Percentiles rank a stretch among this genome's conserved stretches.
Evolutionary conservation across 2,888 invertebrate species (phyloP).

Genomic region (Cepaea hortensis): DNA sequence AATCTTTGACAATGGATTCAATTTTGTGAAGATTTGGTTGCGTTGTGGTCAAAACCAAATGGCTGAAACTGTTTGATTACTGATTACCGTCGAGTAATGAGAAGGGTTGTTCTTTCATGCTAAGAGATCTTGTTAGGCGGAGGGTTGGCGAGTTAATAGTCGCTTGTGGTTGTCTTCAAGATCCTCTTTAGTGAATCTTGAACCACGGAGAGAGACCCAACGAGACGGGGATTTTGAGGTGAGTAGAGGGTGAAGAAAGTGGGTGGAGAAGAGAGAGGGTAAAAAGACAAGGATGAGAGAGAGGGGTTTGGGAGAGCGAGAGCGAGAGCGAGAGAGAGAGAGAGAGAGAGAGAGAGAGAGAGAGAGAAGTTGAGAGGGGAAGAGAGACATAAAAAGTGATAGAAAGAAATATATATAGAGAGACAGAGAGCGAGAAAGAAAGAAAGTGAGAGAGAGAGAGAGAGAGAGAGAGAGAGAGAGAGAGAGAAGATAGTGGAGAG

Average conservation of each 20-base stretch:
- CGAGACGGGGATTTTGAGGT: no score
- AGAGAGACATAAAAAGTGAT: neutral
- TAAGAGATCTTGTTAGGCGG: no score
- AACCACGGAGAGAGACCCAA: no score
- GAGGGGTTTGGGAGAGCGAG: neutral
- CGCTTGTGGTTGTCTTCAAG: no score
- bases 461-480: neutral
- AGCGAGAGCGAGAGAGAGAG: neutral
- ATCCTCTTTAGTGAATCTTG: no score
- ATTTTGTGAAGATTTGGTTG: neutral
- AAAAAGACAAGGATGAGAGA: neutral
- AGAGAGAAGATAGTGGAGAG: neutral
- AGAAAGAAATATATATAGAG: neutral
- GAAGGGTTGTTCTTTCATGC: no score
- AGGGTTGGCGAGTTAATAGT: no score
- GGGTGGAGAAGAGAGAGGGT: neutral
- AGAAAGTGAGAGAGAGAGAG: neutral
- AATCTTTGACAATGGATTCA: neutral
- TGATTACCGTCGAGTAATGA: no score
- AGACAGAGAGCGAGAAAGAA: neutral
- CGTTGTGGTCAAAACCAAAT: no score
- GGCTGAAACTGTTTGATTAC: no score
- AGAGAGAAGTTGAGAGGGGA: neutral
- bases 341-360: slow-evolving; percentile 1
- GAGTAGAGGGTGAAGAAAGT: no score